These are phyloP conservation scores for Myotis yumanensis DNA, from an alignment of 2,113 vertebrate genomes.

Conservation along the genomic window DNA sequence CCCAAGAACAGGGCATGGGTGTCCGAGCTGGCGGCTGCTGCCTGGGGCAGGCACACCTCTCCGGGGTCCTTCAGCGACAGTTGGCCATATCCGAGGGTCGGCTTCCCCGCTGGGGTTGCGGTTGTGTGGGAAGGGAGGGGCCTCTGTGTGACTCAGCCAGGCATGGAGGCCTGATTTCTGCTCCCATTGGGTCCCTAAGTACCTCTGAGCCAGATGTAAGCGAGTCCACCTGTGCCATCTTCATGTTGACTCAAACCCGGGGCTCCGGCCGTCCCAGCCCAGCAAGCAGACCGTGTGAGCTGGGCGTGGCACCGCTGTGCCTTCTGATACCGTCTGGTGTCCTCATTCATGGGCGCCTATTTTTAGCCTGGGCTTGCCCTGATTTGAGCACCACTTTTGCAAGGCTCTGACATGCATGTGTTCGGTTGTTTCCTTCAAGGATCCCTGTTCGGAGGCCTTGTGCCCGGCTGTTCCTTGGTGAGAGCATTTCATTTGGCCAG, in stretches of 20 bases:
- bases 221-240: background rate
- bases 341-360: constrained; percentile 36
- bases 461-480: background rate
- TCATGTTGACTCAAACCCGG: background rate
- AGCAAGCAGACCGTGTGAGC: background rate
- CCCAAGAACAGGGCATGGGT: background rate
- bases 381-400: constrained; percentile 28
- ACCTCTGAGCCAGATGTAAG: constrained; percentile 26
- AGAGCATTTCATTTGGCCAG: background rate
- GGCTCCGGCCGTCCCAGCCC: background rate
- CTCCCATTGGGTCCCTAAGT: background rate
- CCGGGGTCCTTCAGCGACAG: background rate
- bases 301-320: background rate
- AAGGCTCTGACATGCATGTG: background rate
- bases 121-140: background rate
- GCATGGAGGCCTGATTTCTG: background rate
- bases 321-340: background rate
- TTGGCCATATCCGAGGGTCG: fast-evolving
- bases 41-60: background rate
- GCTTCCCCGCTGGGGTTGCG: background rate
- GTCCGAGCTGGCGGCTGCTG: background rate
- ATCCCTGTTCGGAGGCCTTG: background rate
- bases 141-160: background rate
- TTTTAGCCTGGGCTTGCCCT: constrained; percentile 23
- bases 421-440: background rate